Evolutionary conservation across 2,113 vertebrate species (phyloP).

Genomic region (Toxostoma redivivum): DNA sequence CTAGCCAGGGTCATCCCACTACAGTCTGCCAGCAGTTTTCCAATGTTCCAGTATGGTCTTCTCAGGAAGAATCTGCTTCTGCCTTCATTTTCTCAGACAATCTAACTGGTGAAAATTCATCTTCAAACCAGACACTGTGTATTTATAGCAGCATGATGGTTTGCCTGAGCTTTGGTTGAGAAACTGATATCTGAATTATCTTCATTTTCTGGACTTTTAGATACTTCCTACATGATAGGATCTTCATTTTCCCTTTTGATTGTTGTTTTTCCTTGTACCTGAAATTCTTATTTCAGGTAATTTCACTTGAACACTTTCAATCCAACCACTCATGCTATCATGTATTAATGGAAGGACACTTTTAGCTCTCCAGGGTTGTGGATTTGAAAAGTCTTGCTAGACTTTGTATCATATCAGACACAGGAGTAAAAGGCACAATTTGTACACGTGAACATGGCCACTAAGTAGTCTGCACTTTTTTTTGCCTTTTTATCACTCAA

Average conservation of each 20-base stretch:
- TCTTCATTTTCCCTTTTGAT: not conserved
- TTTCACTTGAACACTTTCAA: not conserved
- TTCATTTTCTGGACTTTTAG: not conserved
- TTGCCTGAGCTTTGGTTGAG: not conserved
- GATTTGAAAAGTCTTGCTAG: not conserved
- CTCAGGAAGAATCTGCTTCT: not conserved
- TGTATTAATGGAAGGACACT: not conserved
- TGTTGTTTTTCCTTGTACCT: not conserved
- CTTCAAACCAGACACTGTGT: not conserved
- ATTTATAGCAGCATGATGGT: not conserved
- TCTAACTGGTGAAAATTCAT: not conserved
- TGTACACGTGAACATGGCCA: not conserved
- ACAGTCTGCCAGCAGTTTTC: not conserved
- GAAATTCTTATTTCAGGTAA: not conserved
- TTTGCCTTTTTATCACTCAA: not conserved
- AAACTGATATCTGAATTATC: not conserved
- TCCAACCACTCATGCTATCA: not conserved
- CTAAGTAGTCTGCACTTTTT: not conserved
- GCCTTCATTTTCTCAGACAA: not conserved
- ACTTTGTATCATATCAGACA: not conserved
- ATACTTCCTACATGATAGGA: not conserved
- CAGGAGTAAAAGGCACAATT: not conserved
- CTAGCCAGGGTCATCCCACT: not conserved
- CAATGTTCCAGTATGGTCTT: not conserved
- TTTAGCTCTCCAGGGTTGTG: not conserved